Base-by-base conservation (phyloP, 2,888 invertebrate species). In the Conomelus anceps region DNA sequence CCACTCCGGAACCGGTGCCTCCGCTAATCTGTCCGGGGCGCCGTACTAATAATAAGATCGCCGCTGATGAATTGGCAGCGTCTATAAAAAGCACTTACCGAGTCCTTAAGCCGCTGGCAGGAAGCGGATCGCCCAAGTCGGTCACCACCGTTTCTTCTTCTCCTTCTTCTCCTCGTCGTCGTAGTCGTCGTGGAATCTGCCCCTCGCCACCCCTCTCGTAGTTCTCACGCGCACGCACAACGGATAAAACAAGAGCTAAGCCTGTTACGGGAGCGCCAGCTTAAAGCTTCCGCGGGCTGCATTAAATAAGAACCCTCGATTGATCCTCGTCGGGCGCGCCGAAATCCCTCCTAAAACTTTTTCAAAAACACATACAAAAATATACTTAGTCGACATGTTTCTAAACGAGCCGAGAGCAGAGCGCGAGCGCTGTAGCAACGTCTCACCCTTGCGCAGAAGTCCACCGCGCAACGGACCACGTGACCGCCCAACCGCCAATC, bases 331-430 rank as follows among this genome's bases (percentile, higher is more conserved):
- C 89, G 90, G 89, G 90, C 89, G 89, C 90, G 89, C 90, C 89
- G 90, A 90, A 91, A 90, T 90, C 90, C 90, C 90, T 91, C 90
- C 90, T 90, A 90, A 91, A 90, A 91, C 90, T 90, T 90, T 91
- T 91, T 91, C 90, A 91, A 91, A 91, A 91, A 91, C 91, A 91
- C 90, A 90, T 91, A 91, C 91, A 91, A 91, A 91, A 91, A 91
- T 91, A 91, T 91, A 91, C 91, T 91, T 91, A 91, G 91, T 89
- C 90, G 90, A 91, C 91, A 90, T 91, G 91, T 90, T 89, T 89
- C 90, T 90, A 90, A 91, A 90, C 89, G 63, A 63, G 63, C 13
- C 63, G 63, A 63, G 63, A 89, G 90, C 89, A 89, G 90, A 90
- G 90, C 88, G 91, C 88, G 90, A 89, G 90, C 84, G 90, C 85